Evolutionary conservation across 2,113 vertebrate species (phyloP), one percentile per base, ranked within the genome.

Genomic region (Corynorhinus townsendii): DNA sequence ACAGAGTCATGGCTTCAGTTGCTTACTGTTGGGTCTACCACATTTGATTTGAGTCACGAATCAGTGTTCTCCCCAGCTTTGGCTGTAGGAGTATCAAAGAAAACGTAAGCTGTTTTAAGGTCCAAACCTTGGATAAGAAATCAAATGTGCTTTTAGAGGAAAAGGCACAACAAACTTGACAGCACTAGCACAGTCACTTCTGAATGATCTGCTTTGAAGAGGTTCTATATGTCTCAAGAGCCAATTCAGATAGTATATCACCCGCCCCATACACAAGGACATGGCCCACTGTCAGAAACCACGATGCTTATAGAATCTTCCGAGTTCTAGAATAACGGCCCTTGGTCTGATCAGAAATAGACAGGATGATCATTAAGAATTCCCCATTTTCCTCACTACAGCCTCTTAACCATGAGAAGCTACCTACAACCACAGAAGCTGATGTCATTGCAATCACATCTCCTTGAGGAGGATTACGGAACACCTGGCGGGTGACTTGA

Each of bases 1-100:
- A 69, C 33, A 95, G 45, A 95, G 73, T 84, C n/a, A 33, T 91
- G 79, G 56, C 84, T 96, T 92, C 49, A 40, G 62, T 86, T 71
- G 79, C 45, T 96, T 86, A 38, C 62, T 92, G 72, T 47, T 91
- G 59, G 33, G 52, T 80, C 79, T 8, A 83, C 35, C 35, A 62
- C 22, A 68, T n/a, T 43, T 26, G 10, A 49, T 92, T 69, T 40
- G 24, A 87, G 43, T 87, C 77, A 90, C 38, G 47, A 73, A 89
- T 82, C 85, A 71, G 19, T 59, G 52, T 59, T 89, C 54, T 96
- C 71, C 76, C 38, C 79, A 88, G 38, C 80, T 90, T 79, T 93
- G 47, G 35, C 28, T 59, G 93, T 93, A 89, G 14, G 71, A 91
- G 4, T 82, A 81, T 83, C 68, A 96, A 82, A 64, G 38, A 90